phyloP scores from a whole-genome alignment of 2,113 vertebrate species.

The Cyrtonyx montezumae region DNA sequence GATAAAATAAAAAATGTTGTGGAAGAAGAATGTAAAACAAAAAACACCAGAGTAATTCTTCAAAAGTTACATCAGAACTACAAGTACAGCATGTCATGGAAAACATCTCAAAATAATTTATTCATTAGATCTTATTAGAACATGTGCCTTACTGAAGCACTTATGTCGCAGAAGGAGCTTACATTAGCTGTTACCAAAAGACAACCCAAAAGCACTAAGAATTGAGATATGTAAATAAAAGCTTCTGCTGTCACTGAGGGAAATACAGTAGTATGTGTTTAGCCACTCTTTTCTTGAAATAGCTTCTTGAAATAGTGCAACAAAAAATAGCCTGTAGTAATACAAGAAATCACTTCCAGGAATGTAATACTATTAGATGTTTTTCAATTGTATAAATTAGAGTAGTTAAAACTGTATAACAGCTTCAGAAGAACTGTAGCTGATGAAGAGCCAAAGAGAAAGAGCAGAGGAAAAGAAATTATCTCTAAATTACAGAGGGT shows the following conservation, averaged over 20 bases:
- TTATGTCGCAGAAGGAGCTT: conserved; percentile 22
- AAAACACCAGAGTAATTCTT: neutral
- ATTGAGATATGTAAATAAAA: conserved; percentile 27
- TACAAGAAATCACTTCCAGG: neutral
- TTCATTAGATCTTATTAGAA: conserved; percentile 41
- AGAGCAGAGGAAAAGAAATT: neutral
- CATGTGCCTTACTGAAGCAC: neutral
- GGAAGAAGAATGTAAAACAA: neutral
- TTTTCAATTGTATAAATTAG: neutral
- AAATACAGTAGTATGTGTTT: neutral
- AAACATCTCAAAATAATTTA: conserved; percentile 42
- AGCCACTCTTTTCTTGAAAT: neutral
- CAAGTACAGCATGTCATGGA: neutral
- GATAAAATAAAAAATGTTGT: too few species aligned
- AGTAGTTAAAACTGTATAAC: neutral
- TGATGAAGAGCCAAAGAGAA: neutral
- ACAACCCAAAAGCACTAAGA: conserved; percentile 4
- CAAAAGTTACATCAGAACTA: neutral
- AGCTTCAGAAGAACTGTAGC: neutral
- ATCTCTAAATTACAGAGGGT: neutral
- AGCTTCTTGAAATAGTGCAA: neutral
- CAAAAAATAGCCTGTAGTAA: neutral
- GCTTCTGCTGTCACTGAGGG: neutral
- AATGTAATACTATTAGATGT: neutral
- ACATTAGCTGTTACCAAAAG: neutral